Conservation (phyloP, 2,113 vertebrate genomes). For the Nothoprocta perdicaria region DNA sequence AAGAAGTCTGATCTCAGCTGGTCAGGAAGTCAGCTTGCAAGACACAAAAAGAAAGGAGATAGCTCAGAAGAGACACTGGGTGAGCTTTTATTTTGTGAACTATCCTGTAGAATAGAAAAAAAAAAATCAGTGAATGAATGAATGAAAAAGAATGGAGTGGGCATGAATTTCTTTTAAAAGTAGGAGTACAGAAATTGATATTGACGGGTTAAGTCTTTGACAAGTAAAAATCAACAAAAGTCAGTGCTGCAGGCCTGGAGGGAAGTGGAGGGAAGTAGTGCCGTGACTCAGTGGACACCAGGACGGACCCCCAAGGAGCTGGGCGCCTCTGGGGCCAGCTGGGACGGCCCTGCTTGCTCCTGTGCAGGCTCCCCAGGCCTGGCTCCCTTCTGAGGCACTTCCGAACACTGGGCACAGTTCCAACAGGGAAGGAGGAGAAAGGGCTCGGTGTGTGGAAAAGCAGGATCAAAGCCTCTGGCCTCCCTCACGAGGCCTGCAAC, state of each 20-base stretch:
- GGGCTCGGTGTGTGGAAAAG: no score
- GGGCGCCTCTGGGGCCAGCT: fast-evolving
- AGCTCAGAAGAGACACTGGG: background rate
- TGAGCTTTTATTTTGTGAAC: background rate
- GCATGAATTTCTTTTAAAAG: background rate
- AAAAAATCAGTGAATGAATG: background rate
- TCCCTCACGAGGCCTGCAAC: no score
- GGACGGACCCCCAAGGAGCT: background rate
- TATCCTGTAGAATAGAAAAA: background rate
- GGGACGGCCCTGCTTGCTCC: background rate
- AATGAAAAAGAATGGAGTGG: background rate
- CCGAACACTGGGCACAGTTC: background rate
- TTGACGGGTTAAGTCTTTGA: background rate
- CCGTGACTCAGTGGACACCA: background rate
- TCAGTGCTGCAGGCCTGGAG: background rate
- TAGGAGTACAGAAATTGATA: background rate
- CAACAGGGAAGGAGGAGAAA: background rate
- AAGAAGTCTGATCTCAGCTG: background rate
- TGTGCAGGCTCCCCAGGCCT: background rate
- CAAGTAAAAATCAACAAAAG: background rate
- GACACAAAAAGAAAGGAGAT: background rate
- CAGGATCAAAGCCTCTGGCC: no score
- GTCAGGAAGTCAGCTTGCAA: background rate
- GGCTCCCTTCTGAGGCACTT: background rate
- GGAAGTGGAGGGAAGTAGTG: background rate